Evolutionary conservation across 1,140 invertebrate species (phyloP).

Genomic region (Anthonomus grandis): DNA sequence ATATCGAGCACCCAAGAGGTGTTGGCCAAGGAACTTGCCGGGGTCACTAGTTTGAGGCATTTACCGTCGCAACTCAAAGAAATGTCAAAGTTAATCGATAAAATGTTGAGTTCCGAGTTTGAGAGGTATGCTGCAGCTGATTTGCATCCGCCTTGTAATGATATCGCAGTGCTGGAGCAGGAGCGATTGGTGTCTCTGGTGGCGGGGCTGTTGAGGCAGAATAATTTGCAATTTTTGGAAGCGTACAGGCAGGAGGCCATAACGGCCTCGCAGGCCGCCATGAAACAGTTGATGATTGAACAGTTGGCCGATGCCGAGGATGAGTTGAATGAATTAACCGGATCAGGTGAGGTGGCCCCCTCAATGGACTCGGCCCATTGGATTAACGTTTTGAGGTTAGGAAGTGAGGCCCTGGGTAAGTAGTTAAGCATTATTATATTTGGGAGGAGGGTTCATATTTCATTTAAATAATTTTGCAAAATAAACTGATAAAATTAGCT

Average conservation of each 20-base stretch:
- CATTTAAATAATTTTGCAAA: background rate
- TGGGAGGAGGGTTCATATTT: background rate
- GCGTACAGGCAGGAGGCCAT: slow-evolving; percentile 86
- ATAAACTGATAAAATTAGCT: background rate
- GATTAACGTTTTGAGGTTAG: slow-evolving; percentile 71
- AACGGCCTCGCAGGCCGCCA: slow-evolving; percentile 80
- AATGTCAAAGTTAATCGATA: slow-evolving; percentile 94
- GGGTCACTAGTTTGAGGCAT: slow-evolving; percentile 88
- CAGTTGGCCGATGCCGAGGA: slow-evolving; percentile 66
- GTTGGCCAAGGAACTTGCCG: slow-evolving; percentile 80
- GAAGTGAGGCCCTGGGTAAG: slow-evolving; percentile 63
- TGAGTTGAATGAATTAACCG: slow-evolving; percentile 61
- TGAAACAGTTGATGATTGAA: slow-evolving; percentile 86
- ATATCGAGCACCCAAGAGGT: slow-evolving; percentile 94
- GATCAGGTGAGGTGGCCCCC: slow-evolving; percentile 65
- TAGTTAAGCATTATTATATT: too few relatives aligned
- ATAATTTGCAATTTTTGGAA: slow-evolving; percentile 85
- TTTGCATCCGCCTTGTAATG: slow-evolving; percentile 79
- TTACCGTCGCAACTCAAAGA: slow-evolving; percentile 93
- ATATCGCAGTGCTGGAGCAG: slow-evolving; percentile 64
- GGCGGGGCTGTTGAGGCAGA: slow-evolving; percentile 81
- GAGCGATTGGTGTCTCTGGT: slow-evolving; percentile 69
- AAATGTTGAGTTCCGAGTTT: slow-evolving; percentile 96
- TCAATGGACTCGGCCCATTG: slow-evolving; percentile 72
- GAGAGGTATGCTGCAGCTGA: slow-evolving; percentile 87